Evolutionary conservation across 2,113 vertebrate genomes (phyloP).

Genomic region (Smithornis capensis): DNA sequence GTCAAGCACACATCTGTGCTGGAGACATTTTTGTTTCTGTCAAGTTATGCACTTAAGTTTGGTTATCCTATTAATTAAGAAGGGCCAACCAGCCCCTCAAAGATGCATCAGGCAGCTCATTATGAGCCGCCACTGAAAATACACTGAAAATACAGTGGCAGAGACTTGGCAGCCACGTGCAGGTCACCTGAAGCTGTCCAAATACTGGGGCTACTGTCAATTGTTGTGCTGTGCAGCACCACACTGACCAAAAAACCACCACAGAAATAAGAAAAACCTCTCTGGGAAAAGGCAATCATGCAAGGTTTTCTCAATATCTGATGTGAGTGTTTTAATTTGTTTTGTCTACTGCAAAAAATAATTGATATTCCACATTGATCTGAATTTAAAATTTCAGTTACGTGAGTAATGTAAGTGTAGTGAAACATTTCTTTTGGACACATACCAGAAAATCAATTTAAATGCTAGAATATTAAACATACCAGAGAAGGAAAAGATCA

Average conservation of each 20-base stretch:
- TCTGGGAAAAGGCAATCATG: not conserved
- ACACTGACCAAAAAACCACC: not conserved
- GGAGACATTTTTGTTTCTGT: not conserved
- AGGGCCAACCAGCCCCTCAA: not conserved
- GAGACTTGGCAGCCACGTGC: accelerated
- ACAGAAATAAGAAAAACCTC: not conserved
- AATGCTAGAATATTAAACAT: not conserved
- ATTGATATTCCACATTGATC: not conserved
- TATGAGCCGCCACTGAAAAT: not conserved
- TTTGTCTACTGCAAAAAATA: not conserved
- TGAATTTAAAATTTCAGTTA: not conserved
- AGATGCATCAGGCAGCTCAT: not conserved
- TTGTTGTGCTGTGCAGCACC: not conserved
- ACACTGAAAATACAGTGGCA: accelerated
- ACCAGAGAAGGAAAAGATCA: not conserved
- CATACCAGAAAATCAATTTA: not conserved
- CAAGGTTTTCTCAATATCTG: not conserved
- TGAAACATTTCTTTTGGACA: not conserved
- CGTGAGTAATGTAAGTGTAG: not conserved
- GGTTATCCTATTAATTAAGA: not conserved
- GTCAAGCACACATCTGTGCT: not conserved
- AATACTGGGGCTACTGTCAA: not conserved
- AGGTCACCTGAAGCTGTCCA: not conserved
- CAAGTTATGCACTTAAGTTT: not conserved
- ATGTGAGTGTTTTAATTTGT: not conserved